phyloP scores from a whole-genome alignment of 2,113 vertebrate genomes.

The Mungos mungo region DNA sequence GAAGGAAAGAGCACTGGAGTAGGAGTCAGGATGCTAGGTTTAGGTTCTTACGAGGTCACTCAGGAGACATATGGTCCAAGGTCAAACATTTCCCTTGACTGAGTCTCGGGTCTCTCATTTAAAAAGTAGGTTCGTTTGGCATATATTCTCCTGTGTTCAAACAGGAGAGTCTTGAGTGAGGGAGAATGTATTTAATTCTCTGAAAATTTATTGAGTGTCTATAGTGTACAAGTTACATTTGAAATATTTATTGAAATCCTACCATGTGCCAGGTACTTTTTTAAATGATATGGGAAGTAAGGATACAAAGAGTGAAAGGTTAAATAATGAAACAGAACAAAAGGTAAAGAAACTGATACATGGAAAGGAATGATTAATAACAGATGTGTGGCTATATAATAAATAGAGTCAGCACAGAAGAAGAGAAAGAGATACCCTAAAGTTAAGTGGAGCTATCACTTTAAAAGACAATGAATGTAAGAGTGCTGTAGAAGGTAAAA shows the following conservation, averaged over 20 bases:
- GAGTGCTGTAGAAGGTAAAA: not conserved
- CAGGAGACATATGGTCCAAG: not conserved
- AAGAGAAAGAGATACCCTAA: not conserved
- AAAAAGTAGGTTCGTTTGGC: not conserved
- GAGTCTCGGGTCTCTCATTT: not conserved
- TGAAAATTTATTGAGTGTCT: not conserved
- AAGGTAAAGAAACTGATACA: not conserved
- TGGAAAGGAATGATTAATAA: not conserved
- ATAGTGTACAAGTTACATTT: not conserved
- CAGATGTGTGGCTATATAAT: not conserved
- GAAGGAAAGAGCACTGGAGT: not conserved
- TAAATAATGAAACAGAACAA: not conserved
- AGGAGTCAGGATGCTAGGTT: not conserved
- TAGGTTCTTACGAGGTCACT: not conserved
- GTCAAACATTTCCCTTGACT: not conserved
- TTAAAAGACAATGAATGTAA: not conserved
- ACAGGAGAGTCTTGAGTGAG: not conserved
- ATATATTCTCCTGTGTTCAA: not conserved
- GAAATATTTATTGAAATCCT: not conserved
- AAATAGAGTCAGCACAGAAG: not conserved
- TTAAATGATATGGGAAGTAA: not conserved
- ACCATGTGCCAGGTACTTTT: not conserved
- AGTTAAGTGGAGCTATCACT: not conserved
- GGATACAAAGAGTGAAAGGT: not conserved
- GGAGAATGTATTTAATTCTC: not conserved